Conservation (phyloP, 1,140 invertebrate genomes). For the Diorhabda elongata region DNA sequence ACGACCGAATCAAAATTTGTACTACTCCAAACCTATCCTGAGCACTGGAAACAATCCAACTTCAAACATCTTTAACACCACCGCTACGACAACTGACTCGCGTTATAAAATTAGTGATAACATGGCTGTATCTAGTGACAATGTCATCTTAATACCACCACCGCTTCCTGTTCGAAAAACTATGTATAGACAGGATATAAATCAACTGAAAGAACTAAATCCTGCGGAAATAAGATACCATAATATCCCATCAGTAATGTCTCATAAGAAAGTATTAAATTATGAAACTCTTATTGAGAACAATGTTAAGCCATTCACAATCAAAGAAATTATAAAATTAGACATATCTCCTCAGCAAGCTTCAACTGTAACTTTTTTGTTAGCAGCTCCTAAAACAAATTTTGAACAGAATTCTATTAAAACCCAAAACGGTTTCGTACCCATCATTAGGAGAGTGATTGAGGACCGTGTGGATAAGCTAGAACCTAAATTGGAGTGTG, state of each 20-base stretch:
- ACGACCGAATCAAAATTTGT: not conserved
- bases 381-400: slow-evolving; percentile 53
- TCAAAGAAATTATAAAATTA: slow-evolving; percentile 28
- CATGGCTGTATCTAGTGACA: slow-evolving; percentile 5
- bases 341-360: slow-evolving; percentile 39
- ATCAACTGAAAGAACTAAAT: no score
- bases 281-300: not conserved
- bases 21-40: slow-evolving; percentile 10
- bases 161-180: not conserved
- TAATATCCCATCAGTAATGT: not conserved
- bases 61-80: slow-evolving; percentile 5
- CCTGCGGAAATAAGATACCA: no score
- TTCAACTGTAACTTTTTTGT: slow-evolving; percentile 32
- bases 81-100: slow-evolving; percentile 16
- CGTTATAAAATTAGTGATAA: slow-evolving; percentile 6
- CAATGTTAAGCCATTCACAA: not conserved
- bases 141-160: slow-evolving; percentile 1
- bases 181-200: no score
- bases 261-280: not conserved
- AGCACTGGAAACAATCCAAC: not conserved
- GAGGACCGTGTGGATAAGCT: slow-evolving; percentile 53
- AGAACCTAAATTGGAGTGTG: slow-evolving; percentile 48
- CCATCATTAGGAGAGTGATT: slow-evolving; percentile 63
- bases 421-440: slow-evolving; percentile 77
- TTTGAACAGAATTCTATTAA: slow-evolving; percentile 76